Conservation (phyloP, 2,888 invertebrate species). For the Melanophora roralis region DNA sequence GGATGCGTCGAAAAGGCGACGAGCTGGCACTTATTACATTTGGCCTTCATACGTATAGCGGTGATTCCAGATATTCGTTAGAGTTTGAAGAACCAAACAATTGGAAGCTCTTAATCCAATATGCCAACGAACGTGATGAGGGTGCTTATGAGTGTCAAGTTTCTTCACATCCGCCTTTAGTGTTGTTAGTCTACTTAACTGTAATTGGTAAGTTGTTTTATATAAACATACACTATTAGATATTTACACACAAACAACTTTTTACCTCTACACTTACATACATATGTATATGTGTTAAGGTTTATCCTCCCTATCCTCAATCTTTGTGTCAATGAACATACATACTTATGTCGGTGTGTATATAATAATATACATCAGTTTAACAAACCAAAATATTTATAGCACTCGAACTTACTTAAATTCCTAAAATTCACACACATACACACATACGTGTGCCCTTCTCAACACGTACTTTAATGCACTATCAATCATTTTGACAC, state of each 20-base stretch:
- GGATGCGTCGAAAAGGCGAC: conserved; percentile 83
- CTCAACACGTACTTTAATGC: background rate
- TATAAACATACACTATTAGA: background rate
- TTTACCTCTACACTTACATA: background rate
- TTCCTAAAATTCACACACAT: background rate
- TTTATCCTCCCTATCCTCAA: too few relatives aligned
- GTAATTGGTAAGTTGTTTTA: conserved; percentile 82
- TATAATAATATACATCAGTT: too few relatives aligned
- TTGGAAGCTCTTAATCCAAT: conserved; percentile 86
- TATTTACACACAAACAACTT: too few relatives aligned
- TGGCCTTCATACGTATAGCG: conserved; percentile 82
- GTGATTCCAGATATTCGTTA: conserved; percentile 83
- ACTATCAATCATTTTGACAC: conserved; percentile 39
- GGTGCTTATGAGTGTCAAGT: conserved; percentile 90
- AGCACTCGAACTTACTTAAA: background rate
- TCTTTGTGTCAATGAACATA: too few relatives aligned
- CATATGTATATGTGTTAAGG: background rate
- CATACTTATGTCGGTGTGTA: background rate
- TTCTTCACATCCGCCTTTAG: conserved; percentile 86
- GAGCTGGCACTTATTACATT: conserved; percentile 84
- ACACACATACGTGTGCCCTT: background rate
- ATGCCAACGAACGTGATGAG: conserved; percentile 85
- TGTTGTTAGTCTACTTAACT: conserved; percentile 82
- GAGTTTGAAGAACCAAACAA: conserved; percentile 85
- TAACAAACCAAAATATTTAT: conserved; percentile 34